phyloP scores from a whole-genome alignment of 2,888 invertebrate species.

The Pterostichus niger region DNA sequence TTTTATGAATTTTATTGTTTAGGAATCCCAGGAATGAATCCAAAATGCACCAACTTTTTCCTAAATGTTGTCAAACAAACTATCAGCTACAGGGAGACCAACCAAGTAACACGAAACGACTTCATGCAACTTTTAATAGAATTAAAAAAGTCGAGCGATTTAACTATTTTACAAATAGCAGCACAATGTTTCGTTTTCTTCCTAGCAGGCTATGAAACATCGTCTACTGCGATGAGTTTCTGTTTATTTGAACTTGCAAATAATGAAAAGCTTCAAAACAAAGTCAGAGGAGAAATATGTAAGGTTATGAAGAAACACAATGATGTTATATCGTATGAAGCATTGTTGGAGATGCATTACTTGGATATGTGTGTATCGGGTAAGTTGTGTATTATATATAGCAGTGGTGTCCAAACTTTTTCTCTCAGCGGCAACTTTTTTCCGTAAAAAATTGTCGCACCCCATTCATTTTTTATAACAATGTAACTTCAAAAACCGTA shows the following conservation, averaged over 20 bases:
- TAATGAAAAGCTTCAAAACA: slow-evolving; percentile 77
- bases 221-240: slow-evolving; percentile 76
- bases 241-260: slow-evolving; percentile 78
- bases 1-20: slow-evolving; percentile 59
- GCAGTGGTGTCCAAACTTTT: too few species aligned
- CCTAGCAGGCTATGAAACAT: slow-evolving; percentile 79
- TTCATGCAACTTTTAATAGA: slow-evolving; percentile 78
- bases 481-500: too few species aligned
- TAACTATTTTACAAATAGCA: slow-evolving; percentile 77
- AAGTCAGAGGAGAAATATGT: slow-evolving; percentile 76
- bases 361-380: slow-evolving; percentile 76
- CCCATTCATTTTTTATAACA: too few species aligned
- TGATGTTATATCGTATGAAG: slow-evolving; percentile 77
- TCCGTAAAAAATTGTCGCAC: too few species aligned
- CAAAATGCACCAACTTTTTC: slow-evolving; percentile 75
- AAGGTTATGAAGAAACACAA: slow-evolving; percentile 73
- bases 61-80: slow-evolving; percentile 75
- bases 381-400: too few species aligned
- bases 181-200: slow-evolving; percentile 80
- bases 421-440: too few species aligned
- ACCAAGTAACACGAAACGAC: slow-evolving; percentile 78
- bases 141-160: slow-evolving; percentile 69
- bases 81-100: slow-evolving; percentile 76
- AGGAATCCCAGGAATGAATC: slow-evolving; percentile 69
- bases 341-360: slow-evolving; percentile 77